Conservation (phyloP, 2,888 invertebrate species). For the Rhyacophila evoluta region DNA sequence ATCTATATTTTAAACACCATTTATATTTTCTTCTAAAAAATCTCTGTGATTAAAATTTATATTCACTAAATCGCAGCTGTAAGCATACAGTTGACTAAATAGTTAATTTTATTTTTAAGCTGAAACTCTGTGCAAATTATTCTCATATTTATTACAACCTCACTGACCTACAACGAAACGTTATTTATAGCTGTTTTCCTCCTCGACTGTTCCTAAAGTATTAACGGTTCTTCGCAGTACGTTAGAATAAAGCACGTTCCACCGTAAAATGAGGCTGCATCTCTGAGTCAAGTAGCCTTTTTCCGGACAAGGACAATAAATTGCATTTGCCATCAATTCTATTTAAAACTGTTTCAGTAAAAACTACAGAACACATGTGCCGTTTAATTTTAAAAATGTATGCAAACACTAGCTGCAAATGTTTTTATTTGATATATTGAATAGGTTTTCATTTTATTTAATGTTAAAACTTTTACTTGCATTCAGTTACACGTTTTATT, state of each 20-base stretch:
- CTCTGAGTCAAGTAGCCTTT: not conserved
- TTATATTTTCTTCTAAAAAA: too few relatives aligned
- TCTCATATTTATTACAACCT: not conserved
- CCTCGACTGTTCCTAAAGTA: not conserved
- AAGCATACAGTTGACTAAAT: too few relatives aligned
- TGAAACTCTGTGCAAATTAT: not conserved
- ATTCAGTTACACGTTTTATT: too few relatives aligned
- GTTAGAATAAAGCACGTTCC: not conserved
- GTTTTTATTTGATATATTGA: too few relatives aligned
- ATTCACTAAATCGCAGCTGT: too few relatives aligned
- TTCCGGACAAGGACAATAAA: not conserved
- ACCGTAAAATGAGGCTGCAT: conserved; percentile 22
- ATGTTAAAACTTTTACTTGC: too few relatives aligned
- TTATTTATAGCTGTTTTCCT: not conserved
- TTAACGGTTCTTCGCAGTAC: not conserved
- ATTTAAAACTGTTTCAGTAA: not conserved
- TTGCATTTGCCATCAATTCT: conserved; percentile 22
- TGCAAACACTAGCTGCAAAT: too few relatives aligned
- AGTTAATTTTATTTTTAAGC: too few relatives aligned
- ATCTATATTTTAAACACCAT: too few relatives aligned
- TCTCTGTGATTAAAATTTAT: too few relatives aligned
- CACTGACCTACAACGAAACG: not conserved
- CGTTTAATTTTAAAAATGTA: too few relatives aligned
- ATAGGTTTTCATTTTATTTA: too few relatives aligned
- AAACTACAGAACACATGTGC: not conserved